A percentile compares a stretch with the other conserved stretches of the same genome.
Conservation (phyloP, 2,888 invertebrate species). For the Cantharis nigra region DNA sequence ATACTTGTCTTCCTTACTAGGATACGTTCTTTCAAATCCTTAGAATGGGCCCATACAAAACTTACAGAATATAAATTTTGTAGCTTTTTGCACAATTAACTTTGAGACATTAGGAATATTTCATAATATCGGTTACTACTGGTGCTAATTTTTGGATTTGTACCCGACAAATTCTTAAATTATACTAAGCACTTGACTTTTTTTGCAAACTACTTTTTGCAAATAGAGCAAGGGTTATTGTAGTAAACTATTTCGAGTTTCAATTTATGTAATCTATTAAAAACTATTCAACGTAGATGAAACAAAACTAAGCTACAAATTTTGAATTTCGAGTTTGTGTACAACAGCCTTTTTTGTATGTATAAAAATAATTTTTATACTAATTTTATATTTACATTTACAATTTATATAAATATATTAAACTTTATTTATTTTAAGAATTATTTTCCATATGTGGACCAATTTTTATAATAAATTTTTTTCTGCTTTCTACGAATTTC, state of each 20-base stretch:
- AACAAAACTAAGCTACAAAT: not conserved
- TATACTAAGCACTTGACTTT: not conserved
- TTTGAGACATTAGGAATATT: not conserved
- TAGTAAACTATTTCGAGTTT: not conserved
- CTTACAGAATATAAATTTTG: not conserved
- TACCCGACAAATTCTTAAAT: not conserved
- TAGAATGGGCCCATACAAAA: not conserved
- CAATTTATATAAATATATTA: not conserved
- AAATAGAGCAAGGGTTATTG: not conserved
- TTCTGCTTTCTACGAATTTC: not conserved
- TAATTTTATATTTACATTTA: not conserved
- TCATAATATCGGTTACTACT: not conserved
- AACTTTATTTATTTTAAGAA: conserved; percentile 11
- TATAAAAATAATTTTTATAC: not conserved
- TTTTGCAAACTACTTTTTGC: not conserved
- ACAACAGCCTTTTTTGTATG: not conserved
- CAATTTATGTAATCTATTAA: not conserved
- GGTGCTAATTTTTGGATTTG: not conserved
- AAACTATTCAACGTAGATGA: not conserved
- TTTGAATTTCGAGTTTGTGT: not conserved
- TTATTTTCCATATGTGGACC: conserved; percentile 24
- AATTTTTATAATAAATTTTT: conserved; percentile 22
- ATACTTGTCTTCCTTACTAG: conserved; percentile 22
- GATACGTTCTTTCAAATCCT: conserved; percentile 23
- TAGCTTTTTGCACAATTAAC: not conserved